Base-by-base conservation (phyloP, 2,113 vertebrate genomes). In the Lampris incognitus region DNA sequence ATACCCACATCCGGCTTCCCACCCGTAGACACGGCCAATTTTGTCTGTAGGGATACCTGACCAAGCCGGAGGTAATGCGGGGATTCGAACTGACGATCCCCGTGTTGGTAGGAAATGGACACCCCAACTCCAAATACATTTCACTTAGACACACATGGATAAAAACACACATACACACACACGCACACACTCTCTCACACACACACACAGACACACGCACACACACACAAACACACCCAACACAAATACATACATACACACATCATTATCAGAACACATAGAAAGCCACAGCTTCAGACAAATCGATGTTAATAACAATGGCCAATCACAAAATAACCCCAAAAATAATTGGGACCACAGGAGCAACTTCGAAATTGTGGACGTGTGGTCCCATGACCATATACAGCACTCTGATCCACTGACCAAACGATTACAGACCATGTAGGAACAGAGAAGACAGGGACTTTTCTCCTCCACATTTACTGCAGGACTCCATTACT, bases 361-460 rank as follows among this genome's bases (percentile, higher is more conserved):
- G 46, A 68, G 68, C 56, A 44, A 66, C 50, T 60, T 72, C 0
- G 1, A 61, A 67, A 81, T 65, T 65, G 42, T 24, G 74, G 42
- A 61, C 69, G 69, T 61, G 55, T 74, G 76, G 50, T 74, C 48
- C 64, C 4, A 36, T 74, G 54, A 79, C 72, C 78, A 78, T 82
- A 79, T 41, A 41, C 59, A 61, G 46, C 8, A 52, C 78, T 77
- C 42, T 44, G 77, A 68, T 69, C 76, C 66, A 61, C 59, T 75
- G 74, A 79, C 83, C 79, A 59, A 68, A 44, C 78, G 70, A 90
- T 72, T 57, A 79, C 80, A 72, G 13, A 81, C 57, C 37, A 9
- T 66, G 68, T 67, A 42, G 62, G 41, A 65, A 51, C 61, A 60
- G 65, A 5, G 65, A 61, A 40, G 70, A 9, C 36, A 13, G 5